Conservation (phyloP, 1,140 invertebrate genomes). For the Bombus superbus region DNA sequence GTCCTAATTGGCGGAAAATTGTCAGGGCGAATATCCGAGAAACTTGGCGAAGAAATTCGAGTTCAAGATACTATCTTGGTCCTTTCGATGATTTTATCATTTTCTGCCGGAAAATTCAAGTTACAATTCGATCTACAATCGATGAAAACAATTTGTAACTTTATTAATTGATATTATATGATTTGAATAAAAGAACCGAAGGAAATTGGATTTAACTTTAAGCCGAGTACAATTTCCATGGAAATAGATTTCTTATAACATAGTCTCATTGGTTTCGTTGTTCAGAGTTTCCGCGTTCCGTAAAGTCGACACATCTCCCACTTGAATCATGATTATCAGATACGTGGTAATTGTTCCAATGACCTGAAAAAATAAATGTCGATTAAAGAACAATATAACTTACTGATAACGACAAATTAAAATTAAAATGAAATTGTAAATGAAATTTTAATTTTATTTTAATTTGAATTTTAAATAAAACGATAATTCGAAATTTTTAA, state of each 20-base stretch:
- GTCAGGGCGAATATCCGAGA: conserved; percentile 29
- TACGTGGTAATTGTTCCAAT: conserved; percentile 86
- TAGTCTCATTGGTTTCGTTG: too few species aligned
- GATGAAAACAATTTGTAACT: not conserved
- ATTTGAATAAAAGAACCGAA: too few species aligned
- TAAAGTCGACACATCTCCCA: conserved; percentile 32
- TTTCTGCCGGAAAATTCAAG: not conserved
- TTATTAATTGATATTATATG: too few species aligned
- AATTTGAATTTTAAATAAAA: too few species aligned
- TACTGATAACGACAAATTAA: not conserved
- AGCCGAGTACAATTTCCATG: not conserved
- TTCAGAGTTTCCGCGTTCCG: too few species aligned
- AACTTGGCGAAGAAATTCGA: not conserved
- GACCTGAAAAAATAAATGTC: conserved; percentile 80
- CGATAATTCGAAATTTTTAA: too few species aligned
- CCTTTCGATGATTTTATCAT: not conserved
- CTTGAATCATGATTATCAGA: conserved; percentile 77
- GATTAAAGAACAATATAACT: not conserved
- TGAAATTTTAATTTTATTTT: too few species aligned
- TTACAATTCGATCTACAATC: not conserved
- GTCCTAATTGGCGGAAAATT: conserved; percentile 72
- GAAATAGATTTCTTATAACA: not conserved
- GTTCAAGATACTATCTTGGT: not conserved
- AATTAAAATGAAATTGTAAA: too few species aligned
- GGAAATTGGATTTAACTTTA: too few species aligned